A percentile compares a stretch with the other conserved stretches of the same genome.
Evolutionary conservation across 64 coral and sea anemone genomes (phyloP).

Genomic region (Porites australiensis): DNA sequence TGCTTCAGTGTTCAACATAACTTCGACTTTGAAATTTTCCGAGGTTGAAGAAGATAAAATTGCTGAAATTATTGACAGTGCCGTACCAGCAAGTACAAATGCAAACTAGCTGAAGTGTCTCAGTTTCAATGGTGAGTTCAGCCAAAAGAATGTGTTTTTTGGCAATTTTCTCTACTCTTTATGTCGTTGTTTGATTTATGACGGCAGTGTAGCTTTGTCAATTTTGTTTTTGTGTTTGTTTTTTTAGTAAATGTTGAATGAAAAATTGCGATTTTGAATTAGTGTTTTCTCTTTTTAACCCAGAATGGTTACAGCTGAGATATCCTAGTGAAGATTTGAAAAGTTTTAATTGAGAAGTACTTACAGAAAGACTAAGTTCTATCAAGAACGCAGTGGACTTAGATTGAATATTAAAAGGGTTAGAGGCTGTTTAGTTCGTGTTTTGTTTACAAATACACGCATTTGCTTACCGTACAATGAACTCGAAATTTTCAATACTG

Average conservation of each 20-base stretch:
- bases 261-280: background rate
- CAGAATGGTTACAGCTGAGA: conserved; percentile 39
- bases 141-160: background rate
- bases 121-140: conserved; percentile 29
- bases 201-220: background rate
- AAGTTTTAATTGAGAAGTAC: conserved; percentile 39
- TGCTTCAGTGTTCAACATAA: conserved; percentile 62
- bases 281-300: background rate
- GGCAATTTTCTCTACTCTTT: background rate
- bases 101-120: conserved; percentile 2
- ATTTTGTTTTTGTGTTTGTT: background rate
- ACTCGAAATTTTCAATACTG: too few species aligned
- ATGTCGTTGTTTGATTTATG: background rate
- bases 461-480: too few species aligned
- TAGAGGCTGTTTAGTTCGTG: too few species aligned
- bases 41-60: conserved; percentile 45
- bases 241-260: background rate
- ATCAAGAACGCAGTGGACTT: background rate
- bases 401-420: too few species aligned
- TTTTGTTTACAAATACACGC: too few species aligned
- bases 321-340: conserved; percentile 30
- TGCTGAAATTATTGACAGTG: conserved; percentile 11
- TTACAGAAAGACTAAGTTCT: conserved; percentile 58
- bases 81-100: conserved; percentile 9
- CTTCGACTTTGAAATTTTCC: conserved; percentile 56